Percentiles rank a stretch among this genome's conserved stretches.
phyloP scores from a whole-genome alignment of 2,113 vertebrate species.

The Microtus oregoni region DNA sequence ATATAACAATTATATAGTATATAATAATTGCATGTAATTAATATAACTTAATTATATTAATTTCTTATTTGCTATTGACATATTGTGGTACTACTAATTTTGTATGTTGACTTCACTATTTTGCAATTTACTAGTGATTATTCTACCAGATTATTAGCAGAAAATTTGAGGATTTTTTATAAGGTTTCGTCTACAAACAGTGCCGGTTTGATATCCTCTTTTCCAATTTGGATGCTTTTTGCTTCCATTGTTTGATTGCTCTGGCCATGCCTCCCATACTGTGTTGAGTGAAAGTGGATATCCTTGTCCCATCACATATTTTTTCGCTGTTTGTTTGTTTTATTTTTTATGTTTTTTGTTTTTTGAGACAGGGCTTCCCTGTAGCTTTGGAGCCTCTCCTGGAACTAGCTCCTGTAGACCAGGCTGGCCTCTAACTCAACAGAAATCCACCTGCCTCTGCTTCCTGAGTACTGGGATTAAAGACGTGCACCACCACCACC shows the following conservation, averaged over 20 bases:
- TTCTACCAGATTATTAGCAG: not conserved
- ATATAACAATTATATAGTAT: too few species aligned
- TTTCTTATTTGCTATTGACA: not conserved
- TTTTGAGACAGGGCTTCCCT: too few species aligned
- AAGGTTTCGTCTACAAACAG: not conserved
- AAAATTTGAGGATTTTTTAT: not conserved
- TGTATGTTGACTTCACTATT: not conserved
- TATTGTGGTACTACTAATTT: not conserved
- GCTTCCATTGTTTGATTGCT: not conserved
- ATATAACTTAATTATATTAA: too few species aligned
- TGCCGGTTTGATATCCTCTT: not conserved
- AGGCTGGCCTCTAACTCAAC: too few species aligned
- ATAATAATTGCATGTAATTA: too few species aligned
- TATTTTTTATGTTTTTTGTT: too few species aligned
- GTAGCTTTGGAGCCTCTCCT: too few species aligned
- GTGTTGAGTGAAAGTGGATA: not conserved
- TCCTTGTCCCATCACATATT: not conserved
- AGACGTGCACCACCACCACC: too few species aligned
- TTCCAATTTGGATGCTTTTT: not conserved
- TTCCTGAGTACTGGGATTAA: too few species aligned
- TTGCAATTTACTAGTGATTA: not conserved
- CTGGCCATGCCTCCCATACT: not conserved
- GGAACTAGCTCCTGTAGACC: too few species aligned
- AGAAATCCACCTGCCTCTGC: too few species aligned
- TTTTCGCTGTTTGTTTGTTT: too few species aligned